Evolutionary conservation across 2,888 invertebrate genomes (phyloP).

Genomic region (Heliothis peltigera): DNA sequence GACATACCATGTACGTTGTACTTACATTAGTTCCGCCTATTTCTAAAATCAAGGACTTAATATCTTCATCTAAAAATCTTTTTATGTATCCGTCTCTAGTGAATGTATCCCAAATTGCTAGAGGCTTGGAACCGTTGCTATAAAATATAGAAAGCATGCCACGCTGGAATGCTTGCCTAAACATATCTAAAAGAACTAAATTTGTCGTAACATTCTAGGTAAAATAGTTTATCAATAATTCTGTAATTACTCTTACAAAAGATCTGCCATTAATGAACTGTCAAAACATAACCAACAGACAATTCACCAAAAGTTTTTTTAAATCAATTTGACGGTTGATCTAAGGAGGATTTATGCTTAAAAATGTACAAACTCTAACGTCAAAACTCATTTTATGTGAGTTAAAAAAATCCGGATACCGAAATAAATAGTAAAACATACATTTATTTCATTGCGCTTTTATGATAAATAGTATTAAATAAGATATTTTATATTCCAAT

Average conservation of each 20-base stretch:
- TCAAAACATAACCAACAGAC: neutral
- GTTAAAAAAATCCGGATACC: no score
- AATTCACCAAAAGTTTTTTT: no score
- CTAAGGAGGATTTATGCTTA: neutral
- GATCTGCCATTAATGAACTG: neutral
- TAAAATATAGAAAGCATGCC: conserved; percentile 89
- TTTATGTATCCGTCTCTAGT: conserved; percentile 97
- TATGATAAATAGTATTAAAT: conserved; percentile 5
- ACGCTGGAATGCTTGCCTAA: conserved; percentile 88
- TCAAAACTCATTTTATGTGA: no score
- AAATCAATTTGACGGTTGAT: neutral
- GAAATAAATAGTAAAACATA: no score
- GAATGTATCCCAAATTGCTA: conserved; percentile 89
- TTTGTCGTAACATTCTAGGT: neutral
- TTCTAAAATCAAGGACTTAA: conserved; percentile 98
- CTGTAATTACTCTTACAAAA: neutral
- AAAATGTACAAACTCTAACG: no score
- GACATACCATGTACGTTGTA: conserved; percentile 98
- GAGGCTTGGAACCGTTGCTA: conserved; percentile 89
- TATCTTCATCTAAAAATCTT: conserved; percentile 98
- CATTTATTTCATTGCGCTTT: neutral
- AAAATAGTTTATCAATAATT: neutral
- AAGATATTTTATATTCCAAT: conserved; percentile 46
- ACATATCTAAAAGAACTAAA: conserved; percentile 78
- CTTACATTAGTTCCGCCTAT: conserved; percentile 98